These are phyloP conservation scores for Triops cancriformis DNA, from an alignment of 1,140 invertebrate genomes.

Conservation along the genomic window DNA sequence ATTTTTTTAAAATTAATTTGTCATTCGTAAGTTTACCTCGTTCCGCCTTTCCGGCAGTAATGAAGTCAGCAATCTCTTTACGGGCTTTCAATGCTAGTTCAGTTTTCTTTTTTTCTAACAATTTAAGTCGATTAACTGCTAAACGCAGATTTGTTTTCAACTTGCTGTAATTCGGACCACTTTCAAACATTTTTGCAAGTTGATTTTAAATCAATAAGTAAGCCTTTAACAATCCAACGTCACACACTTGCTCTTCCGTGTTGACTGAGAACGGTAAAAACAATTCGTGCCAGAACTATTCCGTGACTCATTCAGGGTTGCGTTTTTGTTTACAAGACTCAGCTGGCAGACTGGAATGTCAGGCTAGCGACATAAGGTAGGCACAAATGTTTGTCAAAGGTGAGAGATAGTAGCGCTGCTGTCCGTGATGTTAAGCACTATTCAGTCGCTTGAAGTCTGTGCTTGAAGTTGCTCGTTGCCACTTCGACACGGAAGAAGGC, in stretches of 20 bases:
- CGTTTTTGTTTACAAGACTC: not conserved
- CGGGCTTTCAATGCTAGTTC: slow-evolving; percentile 91
- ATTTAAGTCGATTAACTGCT: slow-evolving; percentile 83
- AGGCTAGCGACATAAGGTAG: not conserved
- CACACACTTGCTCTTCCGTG: not conserved
- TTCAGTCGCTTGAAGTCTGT: too few relatives aligned
- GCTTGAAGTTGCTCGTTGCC: too few relatives aligned
- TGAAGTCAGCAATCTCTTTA: slow-evolving; percentile 96
- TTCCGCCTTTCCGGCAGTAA: slow-evolving; percentile 80
- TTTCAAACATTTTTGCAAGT: slow-evolving; percentile 66
- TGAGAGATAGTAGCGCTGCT: too few relatives aligned
- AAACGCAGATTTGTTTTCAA: slow-evolving; percentile 88
- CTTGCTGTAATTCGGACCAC: slow-evolving; percentile 82
- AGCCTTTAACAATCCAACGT: not conserved
- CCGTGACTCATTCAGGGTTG: not conserved
- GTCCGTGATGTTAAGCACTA: too few relatives aligned
- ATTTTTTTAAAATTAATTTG: not conserved
- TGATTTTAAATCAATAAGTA: not conserved
- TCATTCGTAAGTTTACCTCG: slow-evolving; percentile 36
- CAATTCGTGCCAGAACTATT: not conserved
- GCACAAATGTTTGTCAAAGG: too few relatives aligned
- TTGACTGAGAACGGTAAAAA: not conserved
- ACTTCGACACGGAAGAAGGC: too few relatives aligned
- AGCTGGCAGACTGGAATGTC: not conserved
- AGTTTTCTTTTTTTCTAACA: slow-evolving; percentile 96